Evolutionary conservation across 2,888 invertebrate genomes (phyloP), one percentile per base, ranked within the genome.

Genomic region (Ferdinandea cuprea): DNA sequence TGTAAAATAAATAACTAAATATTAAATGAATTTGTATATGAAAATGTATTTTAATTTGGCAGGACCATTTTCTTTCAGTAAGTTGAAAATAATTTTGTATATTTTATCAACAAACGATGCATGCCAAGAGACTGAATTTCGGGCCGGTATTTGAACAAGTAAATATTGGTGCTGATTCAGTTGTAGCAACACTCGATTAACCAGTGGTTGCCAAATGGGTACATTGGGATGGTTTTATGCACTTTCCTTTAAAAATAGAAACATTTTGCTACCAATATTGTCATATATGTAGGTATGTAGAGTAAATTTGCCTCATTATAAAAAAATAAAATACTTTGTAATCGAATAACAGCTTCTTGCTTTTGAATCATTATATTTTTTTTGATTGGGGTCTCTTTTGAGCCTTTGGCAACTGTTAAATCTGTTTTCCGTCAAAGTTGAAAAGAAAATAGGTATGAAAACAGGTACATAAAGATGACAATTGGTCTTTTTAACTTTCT

Each of bases 181-280:
- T 40, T 15, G 56, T 21, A 56, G 19, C 7, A 37, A 40, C n/a
- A 35, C 56, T 11, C 56, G 37, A 56, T 37, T 56, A 13, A 25
- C 56, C 37, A 56, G 56, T 37, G 37, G 19, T 56, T 37, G 37
- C 35, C 37, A 21, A 54, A n/a, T 54, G 19, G 35, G 11, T 48
- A 52, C 52, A 52, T 52, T 52, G 52, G 32, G 52, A 32, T 54
- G 54, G 13, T 56, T 1, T 56, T 13, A 19, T 25, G 40, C 56
- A 56, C 37, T 56, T 56, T 32, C 32, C 17, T 54, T 35, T 11
- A 32, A 32, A 54, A 35, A 32, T 17, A 35, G 32, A 35, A 17
- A 9, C 52, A 30, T 52, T 52, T 30, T 52, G 32, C n/a, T n/a
- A n/a, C n/a, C n/a, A n/a, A n/a, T n/a, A n/a, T n/a, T n/a, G n/a